A percentile compares a stretch with the other conserved stretches of the same genome.
phyloP scores from a whole-genome alignment of 2,797 vertebrate genomes.

The Uromys caudimaculatus region DNA sequence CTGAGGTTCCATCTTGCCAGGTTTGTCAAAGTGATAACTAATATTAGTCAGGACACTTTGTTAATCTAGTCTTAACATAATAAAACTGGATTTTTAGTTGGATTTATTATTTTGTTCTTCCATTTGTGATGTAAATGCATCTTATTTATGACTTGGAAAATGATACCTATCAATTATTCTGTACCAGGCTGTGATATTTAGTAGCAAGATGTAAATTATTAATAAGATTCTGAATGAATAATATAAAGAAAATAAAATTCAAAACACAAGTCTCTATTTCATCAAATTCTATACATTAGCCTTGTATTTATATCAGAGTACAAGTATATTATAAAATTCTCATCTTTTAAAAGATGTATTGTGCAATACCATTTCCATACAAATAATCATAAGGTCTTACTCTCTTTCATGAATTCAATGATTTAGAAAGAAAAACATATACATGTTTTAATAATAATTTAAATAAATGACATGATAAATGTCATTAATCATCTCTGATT shows the following conservation, averaged over 20 bases:
- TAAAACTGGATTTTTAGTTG: neutral
- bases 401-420: neutral
- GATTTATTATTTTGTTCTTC: neutral
- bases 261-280: neutral
- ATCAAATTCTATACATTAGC: neutral
- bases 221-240: neutral
- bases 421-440: neutral
- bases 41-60: neutral
- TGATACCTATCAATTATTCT: neutral
- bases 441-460: neutral
- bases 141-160: neutral
- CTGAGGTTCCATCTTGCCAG: neutral
- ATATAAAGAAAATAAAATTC: neutral
- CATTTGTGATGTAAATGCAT: neutral
- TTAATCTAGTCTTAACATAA: neutral
- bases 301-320: neutral
- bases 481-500: neutral
- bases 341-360: neutral
- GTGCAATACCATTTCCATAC: neutral
- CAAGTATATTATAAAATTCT: neutral
- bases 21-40: neutral
- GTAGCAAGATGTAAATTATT: neutral
- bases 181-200: neutral
- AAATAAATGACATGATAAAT: neutral
- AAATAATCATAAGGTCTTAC: neutral